Base-by-base conservation (phyloP, 2,113 vertebrate species). In the Echinops telfairi region DNA sequence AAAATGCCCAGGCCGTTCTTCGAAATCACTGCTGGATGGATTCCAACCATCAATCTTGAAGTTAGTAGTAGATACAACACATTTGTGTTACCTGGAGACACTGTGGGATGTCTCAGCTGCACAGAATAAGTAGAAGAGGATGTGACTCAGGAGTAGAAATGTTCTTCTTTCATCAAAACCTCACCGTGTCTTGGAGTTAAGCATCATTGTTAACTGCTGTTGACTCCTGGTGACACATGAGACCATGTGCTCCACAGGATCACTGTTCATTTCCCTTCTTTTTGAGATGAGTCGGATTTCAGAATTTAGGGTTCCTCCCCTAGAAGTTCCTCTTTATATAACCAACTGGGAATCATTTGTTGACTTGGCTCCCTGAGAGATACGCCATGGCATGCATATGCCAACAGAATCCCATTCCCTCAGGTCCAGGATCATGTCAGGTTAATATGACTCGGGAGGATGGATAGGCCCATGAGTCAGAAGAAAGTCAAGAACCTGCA, bases 381-480 rank as follows among this genome's bases (percentile, higher is more conserved):
- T 36, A 68, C 0, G 71, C 20, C 1, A 12, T 1, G 1, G 9
- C 17, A 1, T 8, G 16, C 1, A 43, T 2, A 12, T 23, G 15
- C 4, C 2, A 58, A 79, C 17, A 40, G 40, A 40, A 40, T 40
- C 40, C 40, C 40, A 40, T 40, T 40, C 40, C 40, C 40, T 40
- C 40, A 7, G 4, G 40, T 40, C 40, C 40, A 40, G 40, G 40
- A 40, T 40, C 40, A 40, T 7, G 40, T 7, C 40, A 40, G n/a
- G n/a, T n/a, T n/a, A n/a, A n/a, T n/a, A n/a, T n/a, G n/a, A n/a
- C n/a, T n/a, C n/a, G n/a, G n/a, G n/a, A n/a, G n/a, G n/a, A n/a
- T n/a, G n/a, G n/a, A n/a, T n/a, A n/a, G 40, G 40, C 40, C 40
- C 40, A 40, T 40, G 40, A 40, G 40, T 40, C 40, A 40, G 40